Evolutionary conservation across 2,888 invertebrate genomes (phyloP).

Genomic region (Tiliacea aurago): DNA sequence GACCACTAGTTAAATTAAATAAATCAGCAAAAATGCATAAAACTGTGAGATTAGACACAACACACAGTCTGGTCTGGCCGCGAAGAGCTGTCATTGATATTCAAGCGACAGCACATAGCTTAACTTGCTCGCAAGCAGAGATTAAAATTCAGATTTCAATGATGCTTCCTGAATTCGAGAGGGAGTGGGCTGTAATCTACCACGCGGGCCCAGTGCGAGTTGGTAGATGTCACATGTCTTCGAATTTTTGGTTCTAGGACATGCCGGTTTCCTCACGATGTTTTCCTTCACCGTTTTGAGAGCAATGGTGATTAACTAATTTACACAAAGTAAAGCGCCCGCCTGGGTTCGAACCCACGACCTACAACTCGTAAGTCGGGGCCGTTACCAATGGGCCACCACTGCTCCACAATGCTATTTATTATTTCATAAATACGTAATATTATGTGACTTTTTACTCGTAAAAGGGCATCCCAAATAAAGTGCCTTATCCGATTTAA

Average conservation of each 20-base stretch:
- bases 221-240: too few relatives aligned
- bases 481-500: neutral
- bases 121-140: constrained; percentile 23
- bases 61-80: neutral
- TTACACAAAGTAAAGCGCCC: too few relatives aligned
- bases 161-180: constrained; percentile 24
- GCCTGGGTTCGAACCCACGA: too few relatives aligned
- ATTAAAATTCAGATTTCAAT: constrained; percentile 32
- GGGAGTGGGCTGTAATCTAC: too few relatives aligned
- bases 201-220: too few relatives aligned
- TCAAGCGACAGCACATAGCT: constrained; percentile 23
- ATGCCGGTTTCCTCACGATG: too few relatives aligned
- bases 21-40: neutral
- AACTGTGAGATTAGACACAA: neutral
- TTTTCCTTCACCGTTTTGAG: too few relatives aligned
- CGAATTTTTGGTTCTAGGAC: too few relatives aligned
- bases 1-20: too few relatives aligned
- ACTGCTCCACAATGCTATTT: neutral
- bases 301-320: too few relatives aligned
- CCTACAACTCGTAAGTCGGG: too few relatives aligned
- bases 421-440: constrained; percentile 10
- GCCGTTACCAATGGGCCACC: too few relatives aligned
- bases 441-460: neutral
- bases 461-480: neutral
- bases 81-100: constrained; percentile 22